phyloP scores from a whole-genome alignment of 2,888 invertebrate genomes.

The Rotaria sp. region DNA sequence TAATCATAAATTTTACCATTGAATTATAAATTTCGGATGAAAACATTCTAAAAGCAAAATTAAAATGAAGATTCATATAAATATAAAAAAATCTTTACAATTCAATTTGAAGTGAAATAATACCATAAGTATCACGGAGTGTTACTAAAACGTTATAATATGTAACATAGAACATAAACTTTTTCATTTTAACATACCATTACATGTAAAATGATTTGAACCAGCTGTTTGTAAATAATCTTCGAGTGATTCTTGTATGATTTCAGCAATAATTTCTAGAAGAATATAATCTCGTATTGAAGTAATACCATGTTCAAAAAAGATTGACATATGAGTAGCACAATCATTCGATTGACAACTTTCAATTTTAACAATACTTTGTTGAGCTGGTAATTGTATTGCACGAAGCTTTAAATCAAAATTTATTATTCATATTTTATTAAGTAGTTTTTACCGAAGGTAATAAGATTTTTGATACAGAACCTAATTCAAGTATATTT shows the following conservation, averaged over 20 bases:
- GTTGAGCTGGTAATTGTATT: neutral
- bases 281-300: neutral
- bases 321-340: neutral
- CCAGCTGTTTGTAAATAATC: neutral
- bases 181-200: neutral
- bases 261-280: neutral
- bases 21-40: neutral
- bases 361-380: neutral
- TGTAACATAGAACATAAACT: neutral
- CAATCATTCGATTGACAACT: neutral
- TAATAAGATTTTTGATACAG: neutral
- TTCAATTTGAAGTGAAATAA: conserved; percentile 15
- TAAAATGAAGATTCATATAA: neutral
- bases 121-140: conserved; percentile 22
- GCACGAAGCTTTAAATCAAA: neutral
- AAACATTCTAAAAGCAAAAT: neutral
- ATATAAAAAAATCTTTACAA: neutral
- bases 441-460: neutral
- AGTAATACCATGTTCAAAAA: conserved; percentile 9
- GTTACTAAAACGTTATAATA: neutral
- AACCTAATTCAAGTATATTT: neutral
- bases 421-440: neutral
- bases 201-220: neutral
- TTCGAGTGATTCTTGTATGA: conserved; percentile 13
- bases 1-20: neutral